phyloP scores from a whole-genome alignment of 2,888 invertebrate species.

The Drosophila tripunctata region DNA sequence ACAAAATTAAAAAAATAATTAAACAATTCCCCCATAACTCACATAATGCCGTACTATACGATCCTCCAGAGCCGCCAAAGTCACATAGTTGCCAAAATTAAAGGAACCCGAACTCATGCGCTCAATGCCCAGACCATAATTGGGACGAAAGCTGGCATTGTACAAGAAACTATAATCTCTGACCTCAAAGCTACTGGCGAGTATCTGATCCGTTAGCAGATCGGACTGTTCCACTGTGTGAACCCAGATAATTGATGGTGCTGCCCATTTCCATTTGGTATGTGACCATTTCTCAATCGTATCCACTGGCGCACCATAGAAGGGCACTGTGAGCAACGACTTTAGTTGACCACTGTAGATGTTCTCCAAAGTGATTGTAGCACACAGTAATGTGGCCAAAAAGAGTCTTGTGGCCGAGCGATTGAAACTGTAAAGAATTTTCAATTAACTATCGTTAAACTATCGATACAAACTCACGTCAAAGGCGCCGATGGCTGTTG shows the following conservation, averaged over 20 bases:
- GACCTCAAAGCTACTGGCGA: constrained; percentile 75
- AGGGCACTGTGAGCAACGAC: constrained; percentile 81
- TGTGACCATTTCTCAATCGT: constrained; percentile 79
- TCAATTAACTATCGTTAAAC: not conserved
- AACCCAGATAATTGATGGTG: constrained; percentile 81
- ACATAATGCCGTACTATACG: no score
- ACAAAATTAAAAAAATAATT: not conserved
- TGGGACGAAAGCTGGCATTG: constrained; percentile 73
- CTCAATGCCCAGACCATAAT: constrained; percentile 82
- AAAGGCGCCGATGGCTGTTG: constrained; percentile 81
- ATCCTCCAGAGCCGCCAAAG: constrained; percentile 67
- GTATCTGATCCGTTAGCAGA: constrained; percentile 73
- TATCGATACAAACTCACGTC: constrained; percentile 45
- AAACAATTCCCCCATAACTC: no score
- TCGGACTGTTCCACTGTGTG: constrained; percentile 75
- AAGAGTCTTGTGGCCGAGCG: constrained; percentile 77
- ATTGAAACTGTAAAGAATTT: constrained; percentile 56
- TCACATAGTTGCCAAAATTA: constrained; percentile 78
- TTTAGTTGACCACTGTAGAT: constrained; percentile 83
- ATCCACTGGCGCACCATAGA: constrained; percentile 79
- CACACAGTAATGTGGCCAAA: constrained; percentile 75
- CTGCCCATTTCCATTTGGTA: constrained; percentile 81
- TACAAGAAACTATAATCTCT: constrained; percentile 74
- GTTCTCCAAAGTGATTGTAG: constrained; percentile 82
- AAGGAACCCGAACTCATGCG: constrained; percentile 76